Evolutionary conservation across 2,888 invertebrate species (phyloP).

Genomic region (Altica lythri): DNA sequence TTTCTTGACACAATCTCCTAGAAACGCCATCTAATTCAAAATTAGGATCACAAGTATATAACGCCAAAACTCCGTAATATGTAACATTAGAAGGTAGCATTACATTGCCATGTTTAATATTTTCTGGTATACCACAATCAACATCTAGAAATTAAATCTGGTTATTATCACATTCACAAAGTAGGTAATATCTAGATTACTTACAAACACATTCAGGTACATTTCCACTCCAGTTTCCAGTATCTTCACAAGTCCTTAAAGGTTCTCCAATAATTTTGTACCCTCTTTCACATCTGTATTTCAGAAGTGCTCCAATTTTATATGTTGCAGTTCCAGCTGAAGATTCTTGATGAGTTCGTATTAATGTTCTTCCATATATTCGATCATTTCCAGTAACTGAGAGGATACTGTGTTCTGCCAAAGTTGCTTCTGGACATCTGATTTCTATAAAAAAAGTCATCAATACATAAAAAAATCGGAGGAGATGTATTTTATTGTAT

Average conservation of each 20-base stretch:
- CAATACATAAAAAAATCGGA: not conserved
- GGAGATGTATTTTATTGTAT: slow-evolving; percentile 31
- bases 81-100: slow-evolving; percentile 85
- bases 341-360: slow-evolving; percentile 73
- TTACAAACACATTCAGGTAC: slow-evolving; percentile 85
- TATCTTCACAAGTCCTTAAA: slow-evolving; percentile 83
- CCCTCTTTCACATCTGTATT: slow-evolving; percentile 87
- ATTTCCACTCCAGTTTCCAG: slow-evolving; percentile 82
- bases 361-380: slow-evolving; percentile 82
- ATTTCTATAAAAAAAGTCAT: slow-evolving; percentile 67
- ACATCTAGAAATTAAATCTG: slow-evolving; percentile 65
- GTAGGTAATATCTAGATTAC: slow-evolving; percentile 48
- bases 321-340: slow-evolving; percentile 74
- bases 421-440: slow-evolving; percentile 80
- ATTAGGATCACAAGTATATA: slow-evolving; percentile 82
- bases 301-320: slow-evolving; percentile 83
- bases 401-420: slow-evolving; percentile 83
- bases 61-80: slow-evolving; percentile 82
- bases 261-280: slow-evolving; percentile 87
- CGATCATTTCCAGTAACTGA: slow-evolving; percentile 91
- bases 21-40: slow-evolving; percentile 84
- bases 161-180: not conserved
- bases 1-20: slow-evolving; percentile 81
- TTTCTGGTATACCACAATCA: slow-evolving; percentile 80
- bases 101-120: slow-evolving; percentile 74